These are phyloP conservation scores for Tethea ocularis DNA, from an alignment of 2,888 invertebrate genomes.

Conservation along the genomic window DNA sequence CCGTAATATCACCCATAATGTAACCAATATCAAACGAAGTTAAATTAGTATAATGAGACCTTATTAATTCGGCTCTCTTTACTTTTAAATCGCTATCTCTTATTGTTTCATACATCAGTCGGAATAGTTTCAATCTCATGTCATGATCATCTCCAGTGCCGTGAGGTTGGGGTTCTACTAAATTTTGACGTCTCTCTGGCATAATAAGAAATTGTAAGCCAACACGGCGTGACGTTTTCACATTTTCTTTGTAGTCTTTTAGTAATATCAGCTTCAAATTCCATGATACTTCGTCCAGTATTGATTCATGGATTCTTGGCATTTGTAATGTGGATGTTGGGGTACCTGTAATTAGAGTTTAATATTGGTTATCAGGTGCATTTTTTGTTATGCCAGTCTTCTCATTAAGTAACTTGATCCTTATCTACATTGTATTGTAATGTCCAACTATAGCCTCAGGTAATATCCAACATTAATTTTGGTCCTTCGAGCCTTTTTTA, in stretches of 20 bases:
- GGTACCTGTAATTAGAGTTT: neutral
- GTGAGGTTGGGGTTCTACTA: neutral
- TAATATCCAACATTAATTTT: no score
- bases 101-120: slow-evolving; percentile 68
- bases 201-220: neutral
- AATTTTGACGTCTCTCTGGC: neutral
- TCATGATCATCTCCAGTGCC: slow-evolving; percentile 44
- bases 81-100: slow-evolving; percentile 63
- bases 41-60: slow-evolving; percentile 50
- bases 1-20: neutral
- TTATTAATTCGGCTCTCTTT: slow-evolving; percentile 58
- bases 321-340: neutral
- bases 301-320: neutral
- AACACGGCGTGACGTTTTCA: neutral
- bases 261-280: neutral
- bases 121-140: slow-evolving; percentile 65
- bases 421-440: no score
- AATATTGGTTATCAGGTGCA: slow-evolving; percentile 7
- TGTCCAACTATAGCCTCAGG: no score
- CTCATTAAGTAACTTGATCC: no score
- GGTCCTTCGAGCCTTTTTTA: no score
- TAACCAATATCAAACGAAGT: slow-evolving; percentile 53
- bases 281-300: neutral
- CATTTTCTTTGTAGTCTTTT: neutral
- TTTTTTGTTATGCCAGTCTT: no score